Evolutionary conservation across 1,140 invertebrate species (phyloP).

Genomic region (Adoxophyes honmai): DNA sequence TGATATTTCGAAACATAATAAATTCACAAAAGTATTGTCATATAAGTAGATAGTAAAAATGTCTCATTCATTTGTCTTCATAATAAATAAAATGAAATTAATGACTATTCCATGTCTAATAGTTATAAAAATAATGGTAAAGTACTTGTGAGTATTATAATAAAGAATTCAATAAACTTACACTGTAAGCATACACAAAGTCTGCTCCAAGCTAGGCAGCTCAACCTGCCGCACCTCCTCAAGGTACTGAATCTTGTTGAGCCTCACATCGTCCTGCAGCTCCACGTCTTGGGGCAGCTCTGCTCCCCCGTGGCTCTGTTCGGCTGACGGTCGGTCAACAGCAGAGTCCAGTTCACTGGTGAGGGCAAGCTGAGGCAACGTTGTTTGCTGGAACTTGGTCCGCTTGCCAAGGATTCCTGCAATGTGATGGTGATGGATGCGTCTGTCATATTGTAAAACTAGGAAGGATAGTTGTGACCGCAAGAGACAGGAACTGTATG

Average conservation of each 20-base stretch:
- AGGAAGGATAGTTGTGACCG: too few relatives aligned
- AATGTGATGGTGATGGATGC: conserved; percentile 21
- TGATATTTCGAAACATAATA: too few relatives aligned
- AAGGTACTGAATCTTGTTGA: conserved; percentile 87
- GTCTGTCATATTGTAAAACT: too few relatives aligned
- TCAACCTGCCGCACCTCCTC: conserved; percentile 78
- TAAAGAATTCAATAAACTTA: conserved; percentile 66
- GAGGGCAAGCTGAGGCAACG: conserved; percentile 89
- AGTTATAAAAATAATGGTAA: too few relatives aligned
- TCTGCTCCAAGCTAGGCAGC: conserved; percentile 87
- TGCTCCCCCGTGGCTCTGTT: conserved; percentile 63
- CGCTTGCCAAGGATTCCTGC: conserved; percentile 90
- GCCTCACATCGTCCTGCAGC: conserved; percentile 90
- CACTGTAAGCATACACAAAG: conserved; percentile 83
- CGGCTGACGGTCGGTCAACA: conserved; percentile 59
- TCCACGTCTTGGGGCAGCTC: conserved; percentile 81
- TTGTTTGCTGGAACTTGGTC: conserved; percentile 91
- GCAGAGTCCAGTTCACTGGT: conserved; percentile 76
- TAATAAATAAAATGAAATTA: too few relatives aligned
- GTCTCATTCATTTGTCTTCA: too few relatives aligned
- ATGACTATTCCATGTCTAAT: too few relatives aligned
- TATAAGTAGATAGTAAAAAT: too few relatives aligned
- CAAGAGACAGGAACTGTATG: too few relatives aligned
- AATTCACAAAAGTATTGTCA: too few relatives aligned
- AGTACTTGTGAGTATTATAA: too few relatives aligned